Base-by-base conservation (phyloP, 1,140 invertebrate species). In the Hyles euphorbiae region DNA sequence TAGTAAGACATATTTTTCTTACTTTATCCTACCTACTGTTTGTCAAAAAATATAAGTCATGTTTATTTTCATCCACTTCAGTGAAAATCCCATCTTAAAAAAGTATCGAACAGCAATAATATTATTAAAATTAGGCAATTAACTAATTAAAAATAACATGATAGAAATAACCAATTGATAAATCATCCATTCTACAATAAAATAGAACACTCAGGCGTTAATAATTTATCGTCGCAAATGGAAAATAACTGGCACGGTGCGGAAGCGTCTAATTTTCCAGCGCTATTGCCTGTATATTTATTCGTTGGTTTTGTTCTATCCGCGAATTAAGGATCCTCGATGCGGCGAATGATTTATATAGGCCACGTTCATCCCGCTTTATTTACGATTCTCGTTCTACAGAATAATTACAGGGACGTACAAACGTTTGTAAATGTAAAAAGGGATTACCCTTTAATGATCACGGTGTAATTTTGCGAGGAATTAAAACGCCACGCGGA, bases 331-430 rank as follows among this genome's bases (percentile, higher is more conserved):
- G 74, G 75, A 84, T 73, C 67, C 75, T 67, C 71, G 67, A 72
- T 67, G 64, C 73, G 67, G 60, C 72, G 74, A 87, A 87, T 87
- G 80, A 87, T 87, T 87, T 87, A 87, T 82, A 84, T 74, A 78
- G 80, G 75, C 76, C 67, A 75, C 71, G 76, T 73, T 87, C 76
- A 86, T 83, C 80, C 83, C 68, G 64, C 34, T 82, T 85, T 83
- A 86, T 87, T 87, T 87, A 87, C 83, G 79, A 70, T 61, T 65
- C 65, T 59, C 75, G 73, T 73, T 73, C 72, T 72, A 65, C 72
- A 74, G 78, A 80, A 84, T 84, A 84, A 87, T 87, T 86, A 87
- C 74, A 74, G 72, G 72, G 73, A 71, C 58, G 67, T 70, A 69
- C 79, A 79, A 84, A 83, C 73, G 76, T 72, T 83, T 67, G 74